Conservation (phyloP, 2,888 invertebrate genomes). For the Drosophila falleni region DNA sequence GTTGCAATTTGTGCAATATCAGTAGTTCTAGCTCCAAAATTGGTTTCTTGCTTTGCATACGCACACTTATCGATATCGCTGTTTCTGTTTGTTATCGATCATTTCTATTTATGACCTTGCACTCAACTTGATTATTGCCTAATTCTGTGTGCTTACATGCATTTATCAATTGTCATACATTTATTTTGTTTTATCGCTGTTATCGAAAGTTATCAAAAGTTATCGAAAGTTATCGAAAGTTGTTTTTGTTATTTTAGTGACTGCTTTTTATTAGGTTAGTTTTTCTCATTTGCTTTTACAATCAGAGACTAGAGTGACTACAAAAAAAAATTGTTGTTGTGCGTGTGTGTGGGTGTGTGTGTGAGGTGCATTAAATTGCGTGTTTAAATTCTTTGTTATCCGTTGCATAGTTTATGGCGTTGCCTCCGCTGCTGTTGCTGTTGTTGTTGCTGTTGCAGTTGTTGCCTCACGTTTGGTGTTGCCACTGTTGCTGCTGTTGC, state of each 20-base stretch:
- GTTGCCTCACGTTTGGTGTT: conserved; percentile 28
- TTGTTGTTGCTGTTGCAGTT: conserved; percentile 19
- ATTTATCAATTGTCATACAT: background rate
- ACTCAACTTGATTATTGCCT: background rate
- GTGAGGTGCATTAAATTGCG: conserved; percentile 36
- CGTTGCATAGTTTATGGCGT: conserved; percentile 33
- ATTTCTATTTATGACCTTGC: background rate
- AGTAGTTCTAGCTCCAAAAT: too few relatives aligned
- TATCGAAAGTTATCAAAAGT: background rate
- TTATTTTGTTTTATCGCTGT: background rate
- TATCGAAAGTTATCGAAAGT: background rate
- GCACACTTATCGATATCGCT: background rate
- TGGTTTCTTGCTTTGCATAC: too few relatives aligned
- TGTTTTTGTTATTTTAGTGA: background rate
- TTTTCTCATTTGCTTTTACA: conserved; percentile 30
- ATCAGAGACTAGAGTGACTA: conserved; percentile 37
- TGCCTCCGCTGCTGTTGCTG: conserved; percentile 22
- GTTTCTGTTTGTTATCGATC: too few relatives aligned
- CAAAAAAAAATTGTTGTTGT: conserved; percentile 54
- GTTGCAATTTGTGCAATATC: too few relatives aligned
- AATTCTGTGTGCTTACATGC: too few relatives aligned
- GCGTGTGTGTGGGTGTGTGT: conserved; percentile 14
- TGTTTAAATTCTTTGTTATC: conserved; percentile 64
- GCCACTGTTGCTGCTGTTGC: conserved; percentile 27
- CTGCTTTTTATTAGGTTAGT: conserved; percentile 34